Conservation (phyloP, 2,113 vertebrate species). For the Dipodomys stephensi region DNA sequence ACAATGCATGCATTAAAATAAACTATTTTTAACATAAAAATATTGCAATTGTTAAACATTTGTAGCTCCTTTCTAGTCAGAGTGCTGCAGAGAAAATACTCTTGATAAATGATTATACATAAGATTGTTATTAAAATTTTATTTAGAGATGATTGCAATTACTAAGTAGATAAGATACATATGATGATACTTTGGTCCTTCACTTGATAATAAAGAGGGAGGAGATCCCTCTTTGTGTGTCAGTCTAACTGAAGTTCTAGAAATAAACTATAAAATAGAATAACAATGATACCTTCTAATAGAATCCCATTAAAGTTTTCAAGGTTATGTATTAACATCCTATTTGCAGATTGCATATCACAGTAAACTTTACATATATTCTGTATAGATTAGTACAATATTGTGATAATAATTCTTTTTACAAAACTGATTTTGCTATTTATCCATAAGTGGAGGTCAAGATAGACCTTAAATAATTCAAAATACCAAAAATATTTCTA, state of each 20-base stretch:
- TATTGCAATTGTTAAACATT: neutral
- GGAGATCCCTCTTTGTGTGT: neutral
- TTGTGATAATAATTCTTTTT: neutral
- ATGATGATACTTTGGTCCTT: neutral
- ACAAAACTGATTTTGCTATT: neutral
- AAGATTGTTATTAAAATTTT: neutral
- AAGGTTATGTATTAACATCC: neutral
- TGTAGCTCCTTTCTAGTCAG: neutral
- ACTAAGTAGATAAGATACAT: neutral
- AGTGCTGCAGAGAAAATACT: neutral
- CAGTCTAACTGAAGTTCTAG: neutral
- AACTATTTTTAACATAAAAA: no score
- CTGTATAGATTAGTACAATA: neutral
- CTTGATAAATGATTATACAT: constrained; percentile 1
- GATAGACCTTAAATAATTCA: neutral
- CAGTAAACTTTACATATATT: neutral
- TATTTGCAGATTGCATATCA: neutral
- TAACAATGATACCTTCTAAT: neutral
- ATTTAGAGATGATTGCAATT: neutral
- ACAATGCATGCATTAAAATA: neutral
- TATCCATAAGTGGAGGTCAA: neutral
- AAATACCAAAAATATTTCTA: neutral
- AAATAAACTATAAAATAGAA: neutral
- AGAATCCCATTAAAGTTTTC: neutral
- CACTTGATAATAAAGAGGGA: neutral